Percentiles rank a stretch among this genome's conserved stretches.
phyloP scores from a whole-genome alignment of 2,113 vertebrate species.

The Silurus glanis region DNA sequence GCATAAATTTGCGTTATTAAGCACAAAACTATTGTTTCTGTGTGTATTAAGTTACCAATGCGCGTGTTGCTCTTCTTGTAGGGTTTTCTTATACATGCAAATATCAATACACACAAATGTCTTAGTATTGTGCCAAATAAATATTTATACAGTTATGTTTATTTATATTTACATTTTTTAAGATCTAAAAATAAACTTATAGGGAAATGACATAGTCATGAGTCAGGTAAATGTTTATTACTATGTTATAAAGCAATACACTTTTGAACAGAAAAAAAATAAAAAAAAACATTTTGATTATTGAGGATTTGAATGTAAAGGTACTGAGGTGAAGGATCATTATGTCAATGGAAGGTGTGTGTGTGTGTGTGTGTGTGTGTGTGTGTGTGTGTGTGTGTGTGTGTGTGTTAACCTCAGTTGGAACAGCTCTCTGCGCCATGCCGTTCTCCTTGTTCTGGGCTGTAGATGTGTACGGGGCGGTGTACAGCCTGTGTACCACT shows the following conservation, averaged over 20 bases:
- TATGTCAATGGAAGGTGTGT: background rate
- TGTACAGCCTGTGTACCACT: constrained; percentile 83
- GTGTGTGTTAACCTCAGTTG: background rate
- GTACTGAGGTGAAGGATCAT: background rate
- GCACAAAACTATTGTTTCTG: background rate
- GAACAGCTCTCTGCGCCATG: constrained; percentile 67
- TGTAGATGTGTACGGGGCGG: constrained; percentile 89
- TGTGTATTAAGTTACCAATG: background rate
- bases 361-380: background rate
- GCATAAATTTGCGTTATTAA: background rate
- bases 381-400: background rate
- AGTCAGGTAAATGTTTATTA: background rate
- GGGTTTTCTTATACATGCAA: background rate
- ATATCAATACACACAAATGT: background rate
- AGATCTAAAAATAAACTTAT: background rate
- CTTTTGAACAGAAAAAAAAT: too few relatives aligned
- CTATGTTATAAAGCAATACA: background rate
- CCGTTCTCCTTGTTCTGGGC: constrained; percentile 86
- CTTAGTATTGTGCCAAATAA: background rate
- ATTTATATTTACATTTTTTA: background rate
- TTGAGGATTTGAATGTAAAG: background rate
- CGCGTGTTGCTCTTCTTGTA: background rate
- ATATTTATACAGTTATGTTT: background rate
- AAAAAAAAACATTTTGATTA: too few relatives aligned
- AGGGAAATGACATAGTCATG: background rate